These are phyloP conservation scores for Dione vanillae DNA, from an alignment of 2,888 invertebrate genomes.

Conservation along the genomic window DNA sequence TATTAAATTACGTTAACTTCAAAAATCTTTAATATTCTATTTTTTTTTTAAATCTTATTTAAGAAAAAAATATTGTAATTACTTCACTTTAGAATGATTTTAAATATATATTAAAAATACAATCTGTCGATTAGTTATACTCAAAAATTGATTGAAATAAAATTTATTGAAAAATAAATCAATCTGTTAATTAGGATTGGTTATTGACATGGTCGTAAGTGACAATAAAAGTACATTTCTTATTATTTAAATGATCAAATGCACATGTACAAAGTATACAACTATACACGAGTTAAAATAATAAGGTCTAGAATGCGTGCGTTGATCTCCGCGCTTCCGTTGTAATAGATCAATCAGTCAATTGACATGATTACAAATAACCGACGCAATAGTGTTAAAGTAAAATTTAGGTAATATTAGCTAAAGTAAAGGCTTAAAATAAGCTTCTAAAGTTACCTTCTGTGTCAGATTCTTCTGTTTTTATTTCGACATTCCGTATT, in stretches of 20 bases:
- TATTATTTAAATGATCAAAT: constrained; percentile 8
- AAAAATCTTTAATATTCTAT: too few species aligned
- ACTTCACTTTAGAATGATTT: too few species aligned
- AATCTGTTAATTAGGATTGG: too few species aligned
- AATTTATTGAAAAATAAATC: too few species aligned
- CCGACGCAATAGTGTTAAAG: constrained; percentile 4
- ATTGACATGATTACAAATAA: constrained; percentile 26
- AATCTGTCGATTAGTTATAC: too few species aligned
- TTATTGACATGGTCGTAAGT: neutral
- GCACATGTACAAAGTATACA: constrained; percentile 2
- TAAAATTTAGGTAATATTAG: neutral
- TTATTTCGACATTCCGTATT: constrained; percentile 53
- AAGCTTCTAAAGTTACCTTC: constrained; percentile 53
- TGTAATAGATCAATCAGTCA: constrained; percentile 32
- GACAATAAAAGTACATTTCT: neutral
- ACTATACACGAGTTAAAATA: constrained; percentile 6
- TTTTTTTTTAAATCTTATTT: too few species aligned
- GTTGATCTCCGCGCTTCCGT: constrained; percentile 25
- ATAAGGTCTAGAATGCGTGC: constrained; percentile 14
- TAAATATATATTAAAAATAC: too few species aligned
- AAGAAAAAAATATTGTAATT: too few species aligned
- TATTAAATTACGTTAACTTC: too few species aligned
- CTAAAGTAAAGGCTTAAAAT: neutral
- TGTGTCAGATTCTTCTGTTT: constrained; percentile 56
- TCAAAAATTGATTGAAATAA: too few species aligned